phyloP scores from a whole-genome alignment of 2,797 vertebrate genomes.

The Rhabdomys pumilio region DNA sequence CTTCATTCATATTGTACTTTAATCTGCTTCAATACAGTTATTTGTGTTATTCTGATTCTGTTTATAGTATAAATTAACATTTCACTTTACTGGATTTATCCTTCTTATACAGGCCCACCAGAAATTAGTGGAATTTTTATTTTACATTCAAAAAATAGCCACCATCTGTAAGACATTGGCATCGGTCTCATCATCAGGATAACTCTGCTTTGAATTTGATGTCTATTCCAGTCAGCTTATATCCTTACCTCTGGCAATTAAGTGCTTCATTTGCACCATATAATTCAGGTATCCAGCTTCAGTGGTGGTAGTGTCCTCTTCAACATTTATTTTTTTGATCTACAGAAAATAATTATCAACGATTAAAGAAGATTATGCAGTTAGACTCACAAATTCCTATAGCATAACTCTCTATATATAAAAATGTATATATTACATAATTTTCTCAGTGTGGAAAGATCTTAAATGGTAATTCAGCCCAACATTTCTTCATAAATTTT shows the following conservation, averaged over 20 bases:
- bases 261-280: background rate
- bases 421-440: background rate
- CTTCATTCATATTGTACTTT: background rate
- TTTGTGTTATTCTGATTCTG: background rate
- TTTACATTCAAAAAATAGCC: no score
- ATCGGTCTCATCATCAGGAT: background rate
- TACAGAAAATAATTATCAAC: background rate
- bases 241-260: background rate
- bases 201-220: background rate
- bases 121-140: background rate
- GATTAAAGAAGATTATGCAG: background rate
- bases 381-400: background rate
- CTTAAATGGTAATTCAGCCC: no score
- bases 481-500: background rate
- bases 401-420: background rate
- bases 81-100: background rate
- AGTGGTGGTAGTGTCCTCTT: background rate
- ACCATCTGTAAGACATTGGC: no score
- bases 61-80: background rate
- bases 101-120: background rate
- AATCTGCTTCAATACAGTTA: background rate
- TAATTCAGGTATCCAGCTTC: background rate
- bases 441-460: background rate
- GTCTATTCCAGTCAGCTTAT: background rate
- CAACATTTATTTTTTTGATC: background rate